A percentile compares a stretch with the other conserved stretches of the same genome.
phyloP scores from a whole-genome alignment of 2,888 invertebrate species.

The Melipona beecheii region DNA sequence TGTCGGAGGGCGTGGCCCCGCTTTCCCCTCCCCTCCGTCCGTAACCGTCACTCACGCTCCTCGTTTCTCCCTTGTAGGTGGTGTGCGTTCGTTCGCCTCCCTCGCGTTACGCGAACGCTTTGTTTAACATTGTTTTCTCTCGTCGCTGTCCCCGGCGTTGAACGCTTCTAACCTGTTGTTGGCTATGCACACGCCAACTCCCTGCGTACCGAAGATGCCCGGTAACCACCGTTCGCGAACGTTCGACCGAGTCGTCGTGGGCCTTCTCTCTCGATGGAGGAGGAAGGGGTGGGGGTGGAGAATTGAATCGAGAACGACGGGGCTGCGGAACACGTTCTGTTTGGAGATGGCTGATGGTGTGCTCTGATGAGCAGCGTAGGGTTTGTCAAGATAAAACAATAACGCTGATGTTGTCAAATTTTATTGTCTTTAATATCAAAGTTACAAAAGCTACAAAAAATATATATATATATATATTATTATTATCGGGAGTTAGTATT shows the following conservation, averaged over 20 bases:
- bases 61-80: background rate
- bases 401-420: too few relatives aligned
- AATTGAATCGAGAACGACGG: background rate
- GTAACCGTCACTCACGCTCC: background rate
- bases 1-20: background rate
- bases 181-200: background rate
- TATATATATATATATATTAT: too few relatives aligned
- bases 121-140: slow-evolving; percentile 16
- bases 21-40: background rate
- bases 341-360: background rate
- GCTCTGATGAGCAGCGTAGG: too few relatives aligned
- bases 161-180: slow-evolving; percentile 21
- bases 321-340: too few relatives aligned
- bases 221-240: background rate
- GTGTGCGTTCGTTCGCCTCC: background rate
- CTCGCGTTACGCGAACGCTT: slow-evolving; percentile 15
- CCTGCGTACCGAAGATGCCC: too few relatives aligned
- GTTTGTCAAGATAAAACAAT: too few relatives aligned
- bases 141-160: background rate
- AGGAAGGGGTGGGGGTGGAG: too few relatives aligned
- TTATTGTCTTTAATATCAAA: too few relatives aligned
- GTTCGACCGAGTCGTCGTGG: background rate
- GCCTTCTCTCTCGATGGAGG: background rate
- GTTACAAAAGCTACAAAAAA: too few relatives aligned
- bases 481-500: too few relatives aligned